Percentiles rank a stretch among this genome's conserved stretches.
These are phyloP conservation scores for Bothrops jararaca DNA, from an alignment of 2,113 vertebrate genomes.

Conservation along the genomic window DNA sequence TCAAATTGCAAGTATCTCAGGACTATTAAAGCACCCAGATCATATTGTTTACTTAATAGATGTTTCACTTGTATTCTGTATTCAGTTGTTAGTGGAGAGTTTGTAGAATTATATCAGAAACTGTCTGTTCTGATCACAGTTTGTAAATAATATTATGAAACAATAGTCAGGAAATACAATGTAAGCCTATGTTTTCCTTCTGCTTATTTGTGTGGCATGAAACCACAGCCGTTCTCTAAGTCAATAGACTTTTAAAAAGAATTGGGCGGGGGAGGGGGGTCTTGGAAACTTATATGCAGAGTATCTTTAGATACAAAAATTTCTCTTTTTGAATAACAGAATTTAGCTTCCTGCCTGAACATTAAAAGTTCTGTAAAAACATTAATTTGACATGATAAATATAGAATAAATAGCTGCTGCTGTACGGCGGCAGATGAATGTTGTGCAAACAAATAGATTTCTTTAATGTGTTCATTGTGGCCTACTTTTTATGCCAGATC, in stretches of 20 bases:
- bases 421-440: background rate
- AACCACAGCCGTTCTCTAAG: background rate
- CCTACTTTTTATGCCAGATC: slow-evolving; percentile 15
- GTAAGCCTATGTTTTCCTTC: background rate
- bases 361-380: background rate
- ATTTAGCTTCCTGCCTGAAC: background rate
- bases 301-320: background rate
- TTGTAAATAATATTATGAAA: background rate
- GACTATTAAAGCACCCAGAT: background rate
- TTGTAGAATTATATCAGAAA: background rate
- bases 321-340: background rate
- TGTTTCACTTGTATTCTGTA: background rate
- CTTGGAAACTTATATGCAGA: background rate
- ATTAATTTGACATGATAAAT: slow-evolving; percentile 7
- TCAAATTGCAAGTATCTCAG: background rate
- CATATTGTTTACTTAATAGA: background rate
- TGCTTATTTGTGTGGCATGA: background rate
- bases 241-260: background rate
- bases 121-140: background rate
- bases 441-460: slow-evolving; percentile 23
- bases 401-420: background rate
- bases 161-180: background rate
- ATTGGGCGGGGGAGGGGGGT: rapidly evolving
- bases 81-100: background rate
- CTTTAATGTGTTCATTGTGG: background rate